Percentiles rank a stretch among this genome's conserved stretches.
phyloP scores from a whole-genome alignment of 1,140 invertebrate genomes.

The Eubasilissa regina region DNA sequence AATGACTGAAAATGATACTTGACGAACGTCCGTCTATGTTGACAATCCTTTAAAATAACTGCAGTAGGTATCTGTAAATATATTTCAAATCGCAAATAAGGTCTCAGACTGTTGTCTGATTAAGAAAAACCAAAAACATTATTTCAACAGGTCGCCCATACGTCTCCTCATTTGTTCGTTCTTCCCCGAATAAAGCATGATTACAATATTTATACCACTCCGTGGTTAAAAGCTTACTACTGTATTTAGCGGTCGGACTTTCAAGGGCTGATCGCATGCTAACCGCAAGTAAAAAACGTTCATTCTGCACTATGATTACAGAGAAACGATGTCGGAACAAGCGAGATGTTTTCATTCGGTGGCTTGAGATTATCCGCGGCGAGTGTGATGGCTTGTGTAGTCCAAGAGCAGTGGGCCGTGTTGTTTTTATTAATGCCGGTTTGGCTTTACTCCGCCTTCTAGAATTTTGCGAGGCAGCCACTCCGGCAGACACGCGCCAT shows the following conservation, averaged over 20 bases:
- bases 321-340: not conserved
- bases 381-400: not conserved
- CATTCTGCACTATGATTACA: not conserved
- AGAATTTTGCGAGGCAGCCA: conserved; percentile 1
- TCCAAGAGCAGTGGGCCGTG: not conserved
- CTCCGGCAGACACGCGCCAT: conserved; percentile 7
- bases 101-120: not conserved
- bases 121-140: conserved; percentile 8
- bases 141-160: conserved; percentile 31
- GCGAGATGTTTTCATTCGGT: not conserved
- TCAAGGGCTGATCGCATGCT: not conserved
- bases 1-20: too few relatives aligned
- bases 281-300: not conserved
- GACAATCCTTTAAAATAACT: too few relatives aligned
- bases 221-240: conserved; percentile 8
- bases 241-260: conserved; percentile 12
- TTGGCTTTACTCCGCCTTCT: conserved; percentile 16
- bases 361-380: not conserved
- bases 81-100: not conserved
- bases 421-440: conserved; percentile 21
- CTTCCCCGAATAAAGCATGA: conserved; percentile 27
- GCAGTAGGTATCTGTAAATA: too few relatives aligned
- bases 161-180: not conserved
- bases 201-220: conserved; percentile 20
- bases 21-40: too few relatives aligned